These are phyloP conservation scores for Macrophya alboannulata DNA, from an alignment of 2,888 invertebrate species.

Conservation along the genomic window DNA sequence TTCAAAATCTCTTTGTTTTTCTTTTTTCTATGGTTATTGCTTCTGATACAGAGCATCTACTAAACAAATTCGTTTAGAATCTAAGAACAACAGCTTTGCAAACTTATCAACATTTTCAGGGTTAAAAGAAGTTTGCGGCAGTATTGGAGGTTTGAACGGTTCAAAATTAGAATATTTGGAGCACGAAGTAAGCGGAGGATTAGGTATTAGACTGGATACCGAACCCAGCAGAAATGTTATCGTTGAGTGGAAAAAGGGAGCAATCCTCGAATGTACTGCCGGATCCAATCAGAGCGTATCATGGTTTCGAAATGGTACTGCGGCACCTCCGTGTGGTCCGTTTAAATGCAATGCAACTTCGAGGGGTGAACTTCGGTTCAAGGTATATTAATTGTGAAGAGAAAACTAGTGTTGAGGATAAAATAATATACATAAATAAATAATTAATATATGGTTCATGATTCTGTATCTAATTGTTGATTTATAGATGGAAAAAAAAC, in stretches of 20 bases:
- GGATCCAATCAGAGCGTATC: conserved; percentile 71
- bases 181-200: conserved; percentile 66
- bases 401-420: neutral
- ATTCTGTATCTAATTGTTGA: conserved; percentile 16
- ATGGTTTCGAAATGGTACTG: conserved; percentile 75
- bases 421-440: neutral
- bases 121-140: conserved; percentile 72
- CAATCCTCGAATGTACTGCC: conserved; percentile 73
- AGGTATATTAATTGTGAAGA: conserved; percentile 3
- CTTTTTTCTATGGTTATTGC: too few species aligned
- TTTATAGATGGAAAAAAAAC: conserved; percentile 70
- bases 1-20: too few species aligned
- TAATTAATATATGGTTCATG: neutral
- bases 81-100: neutral
- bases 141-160: conserved; percentile 70
- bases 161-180: conserved; percentile 71
- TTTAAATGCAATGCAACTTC: conserved; percentile 74
- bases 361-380: conserved; percentile 69
- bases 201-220: conserved; percentile 70
- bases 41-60: too few species aligned
- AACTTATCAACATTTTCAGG: conserved; percentile 61
- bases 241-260: conserved; percentile 72
- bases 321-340: conserved; percentile 74
- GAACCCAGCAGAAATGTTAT: conserved; percentile 75
- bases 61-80: neutral